phyloP scores from a whole-genome alignment of 2,113 vertebrate genomes.

The Poeciliopsis turrubarensis region DNA sequence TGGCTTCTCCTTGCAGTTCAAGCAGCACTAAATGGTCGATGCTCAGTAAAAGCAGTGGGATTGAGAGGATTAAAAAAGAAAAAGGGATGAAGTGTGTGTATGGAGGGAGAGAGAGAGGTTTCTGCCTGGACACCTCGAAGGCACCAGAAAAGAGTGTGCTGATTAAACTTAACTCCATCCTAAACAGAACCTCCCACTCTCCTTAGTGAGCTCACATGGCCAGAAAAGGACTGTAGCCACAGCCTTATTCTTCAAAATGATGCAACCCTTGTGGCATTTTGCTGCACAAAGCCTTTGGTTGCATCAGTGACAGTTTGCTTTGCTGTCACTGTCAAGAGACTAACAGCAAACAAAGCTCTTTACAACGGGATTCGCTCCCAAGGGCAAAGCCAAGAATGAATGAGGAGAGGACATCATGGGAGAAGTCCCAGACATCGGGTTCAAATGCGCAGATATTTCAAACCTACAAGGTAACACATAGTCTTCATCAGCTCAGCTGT shows the following conservation, averaged over 20 bases:
- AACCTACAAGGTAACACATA: background rate
- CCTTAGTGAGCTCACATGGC: constrained; percentile 19
- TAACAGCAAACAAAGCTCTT: background rate
- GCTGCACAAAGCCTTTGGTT: background rate
- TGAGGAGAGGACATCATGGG: background rate
- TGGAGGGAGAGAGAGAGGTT: too few relatives aligned
- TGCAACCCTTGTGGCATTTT: constrained; percentile 19
- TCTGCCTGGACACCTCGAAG: constrained; percentile 47
- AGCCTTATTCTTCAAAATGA: constrained; percentile 10
- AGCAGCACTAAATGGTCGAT: too few relatives aligned
- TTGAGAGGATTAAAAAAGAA: too few relatives aligned
- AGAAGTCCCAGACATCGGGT: background rate
- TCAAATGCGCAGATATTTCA: background rate
- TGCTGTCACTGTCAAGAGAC: constrained; percentile 18
- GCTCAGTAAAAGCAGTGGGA: too few relatives aligned
- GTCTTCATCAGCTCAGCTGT: background rate
- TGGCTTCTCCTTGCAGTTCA: too few relatives aligned
- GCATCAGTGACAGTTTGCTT: background rate
- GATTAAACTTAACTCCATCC: constrained; percentile 47
- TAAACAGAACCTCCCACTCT: constrained; percentile 37
- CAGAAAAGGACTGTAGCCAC: constrained; percentile 14
- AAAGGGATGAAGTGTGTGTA: too few relatives aligned
- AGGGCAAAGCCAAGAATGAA: background rate
- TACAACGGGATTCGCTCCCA: background rate
- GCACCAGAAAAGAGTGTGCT: constrained; percentile 30